These are phyloP conservation scores for Oophaga sylvatica DNA, from an alignment of 2,797 vertebrate species.

Conservation along the genomic window DNA sequence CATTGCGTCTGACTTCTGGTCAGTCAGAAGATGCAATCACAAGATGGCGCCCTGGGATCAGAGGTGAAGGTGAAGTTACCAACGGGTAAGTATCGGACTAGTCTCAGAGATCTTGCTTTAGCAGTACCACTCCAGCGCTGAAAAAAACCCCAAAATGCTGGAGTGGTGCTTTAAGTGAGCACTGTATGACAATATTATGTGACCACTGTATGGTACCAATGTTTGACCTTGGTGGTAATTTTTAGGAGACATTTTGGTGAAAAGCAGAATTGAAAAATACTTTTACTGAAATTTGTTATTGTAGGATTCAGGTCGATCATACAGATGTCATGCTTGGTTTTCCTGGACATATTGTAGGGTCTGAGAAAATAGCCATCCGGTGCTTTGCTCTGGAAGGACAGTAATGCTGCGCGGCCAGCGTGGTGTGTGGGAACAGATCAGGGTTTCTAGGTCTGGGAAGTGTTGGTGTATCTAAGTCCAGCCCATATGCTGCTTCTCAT, in stretches of 20 bases:
- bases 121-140: too few relatives aligned
- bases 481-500: conserved; percentile 50
- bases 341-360: neutral
- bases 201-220: neutral
- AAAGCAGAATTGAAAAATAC: neutral
- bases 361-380: conserved; percentile 29
- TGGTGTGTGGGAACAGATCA: conserved; percentile 13
- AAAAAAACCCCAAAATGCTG: too few relatives aligned
- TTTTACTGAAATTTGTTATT: neutral
- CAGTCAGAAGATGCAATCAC: too few relatives aligned
- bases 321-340: neutral
- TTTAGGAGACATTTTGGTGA: neutral
- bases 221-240: neutral
- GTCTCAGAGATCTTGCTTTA: too few relatives aligned
- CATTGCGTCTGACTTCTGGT: too few relatives aligned
- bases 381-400: neutral
- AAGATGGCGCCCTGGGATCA: too few relatives aligned
- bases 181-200: neutral
- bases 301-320: neutral
- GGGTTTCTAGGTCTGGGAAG: neutral
- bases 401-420: neutral
- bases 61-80: too few relatives aligned
- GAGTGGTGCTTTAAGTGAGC: too few relatives aligned
- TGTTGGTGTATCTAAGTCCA: conserved; percentile 13
- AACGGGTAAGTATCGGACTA: too few relatives aligned